These are phyloP conservation scores for Hippocampus abdominalis DNA, from an alignment of 2,113 vertebrate species.

Conservation along the genomic window DNA sequence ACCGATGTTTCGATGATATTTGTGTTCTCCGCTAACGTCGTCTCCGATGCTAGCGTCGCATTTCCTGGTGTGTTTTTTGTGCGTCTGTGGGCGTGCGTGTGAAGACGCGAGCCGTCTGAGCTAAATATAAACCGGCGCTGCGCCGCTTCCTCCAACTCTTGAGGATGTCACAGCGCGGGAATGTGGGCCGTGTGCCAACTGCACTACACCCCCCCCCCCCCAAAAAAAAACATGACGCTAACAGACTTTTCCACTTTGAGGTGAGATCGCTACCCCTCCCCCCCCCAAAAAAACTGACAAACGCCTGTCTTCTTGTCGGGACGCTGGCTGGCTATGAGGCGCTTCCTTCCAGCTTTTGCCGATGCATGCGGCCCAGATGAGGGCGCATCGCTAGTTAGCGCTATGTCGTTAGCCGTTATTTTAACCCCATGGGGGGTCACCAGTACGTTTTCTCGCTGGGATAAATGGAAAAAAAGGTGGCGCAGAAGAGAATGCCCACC, in stretches of 20 bases:
- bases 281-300: slow-evolving; percentile 24
- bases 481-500: neutral
- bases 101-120: slow-evolving; percentile 16
- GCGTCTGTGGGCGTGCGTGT: neutral
- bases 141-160: slow-evolving; percentile 40
- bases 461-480: neutral
- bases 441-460: neutral
- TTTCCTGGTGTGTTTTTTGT: slow-evolving; percentile 1
- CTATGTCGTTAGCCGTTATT: slow-evolving; percentile 30
- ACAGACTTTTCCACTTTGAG: slow-evolving; percentile 47
- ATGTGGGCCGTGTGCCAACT: slow-evolving; percentile 67
- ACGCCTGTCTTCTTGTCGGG: slow-evolving; percentile 21
- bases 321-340: neutral
- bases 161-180: slow-evolving; percentile 66
- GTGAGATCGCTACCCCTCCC: neutral
- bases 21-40: neutral
- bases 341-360: neutral
- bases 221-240: slow-evolving; percentile 55
- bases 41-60: neutral
- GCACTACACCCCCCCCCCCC: slow-evolving; percentile 58
- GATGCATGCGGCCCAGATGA: slow-evolving; percentile 61
- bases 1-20: neutral
- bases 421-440: slow-evolving; percentile 15
- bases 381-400: slow-evolving; percentile 18
- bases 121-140: slow-evolving; percentile 62